Conservation (phyloP, 2,888 invertebrate genomes). For the Elysia crispata region DNA sequence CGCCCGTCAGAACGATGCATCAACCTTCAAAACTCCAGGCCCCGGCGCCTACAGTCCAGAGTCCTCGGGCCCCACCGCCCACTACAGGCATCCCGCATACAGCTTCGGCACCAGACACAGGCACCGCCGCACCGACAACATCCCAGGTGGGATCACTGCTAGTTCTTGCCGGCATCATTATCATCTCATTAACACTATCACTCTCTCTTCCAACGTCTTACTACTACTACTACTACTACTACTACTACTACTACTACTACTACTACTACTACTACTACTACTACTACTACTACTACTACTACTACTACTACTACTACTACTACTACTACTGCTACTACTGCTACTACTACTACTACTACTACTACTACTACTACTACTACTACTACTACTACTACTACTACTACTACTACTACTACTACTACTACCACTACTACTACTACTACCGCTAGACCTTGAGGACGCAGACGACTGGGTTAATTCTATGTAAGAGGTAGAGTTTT, state of each 20-base stretch:
- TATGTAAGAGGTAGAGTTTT: no score
- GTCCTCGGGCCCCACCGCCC: constrained; percentile 62
- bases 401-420: no score
- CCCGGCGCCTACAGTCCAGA: constrained; percentile 76
- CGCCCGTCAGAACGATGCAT: constrained; percentile 61
- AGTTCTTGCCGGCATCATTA: no score
- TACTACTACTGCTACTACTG: constrained; percentile 2
- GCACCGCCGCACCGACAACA: constrained; percentile 70
- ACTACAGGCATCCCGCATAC: constrained; percentile 68
- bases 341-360: constrained; percentile 20
- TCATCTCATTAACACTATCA: background rate
- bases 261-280: constrained; percentile 19
- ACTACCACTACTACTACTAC: no score
- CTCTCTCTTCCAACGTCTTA: background rate
- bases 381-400: constrained; percentile 23
- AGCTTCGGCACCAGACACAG: constrained; percentile 73
- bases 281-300: constrained; percentile 19
- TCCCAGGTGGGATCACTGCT: constrained; percentile 69
- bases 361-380: constrained; percentile 27
- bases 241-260: background rate
- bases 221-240: background rate
- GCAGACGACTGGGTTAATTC: no score
- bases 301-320: constrained; percentile 13
- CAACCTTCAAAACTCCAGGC: constrained; percentile 71
- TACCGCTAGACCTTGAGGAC: no score